Evolutionary conservation across 2,797 vertebrate species (phyloP), one percentile per base, ranked within the genome.

Genomic region (Clarias laeviceps): DNA sequence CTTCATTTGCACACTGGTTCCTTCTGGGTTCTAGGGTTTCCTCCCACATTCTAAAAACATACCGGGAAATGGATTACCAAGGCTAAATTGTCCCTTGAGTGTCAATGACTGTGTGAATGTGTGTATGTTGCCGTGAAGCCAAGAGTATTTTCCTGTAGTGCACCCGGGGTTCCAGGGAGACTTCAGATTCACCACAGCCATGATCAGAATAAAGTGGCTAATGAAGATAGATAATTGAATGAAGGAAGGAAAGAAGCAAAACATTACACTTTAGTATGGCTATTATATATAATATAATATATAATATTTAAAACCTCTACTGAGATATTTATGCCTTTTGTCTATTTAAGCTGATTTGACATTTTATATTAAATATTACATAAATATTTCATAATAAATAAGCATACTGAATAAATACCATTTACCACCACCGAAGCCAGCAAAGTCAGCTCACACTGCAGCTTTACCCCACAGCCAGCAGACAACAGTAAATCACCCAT

Each of bases 391-490:
- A 74, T 50, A 50, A 50, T 50, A 50, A 50, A 50, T 50, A 50
- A 50, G 11, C 45, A 50, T 50, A 50, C 45, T 11, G 45, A 45
- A 12, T 50, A 50, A 50, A 50, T 12, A 50, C 45, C 32, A 32
- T 86, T 68, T 59, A 40, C 22, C 70, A 57, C 24, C 24, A 57
- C 20, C 29, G 32, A 69, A 37, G 27, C 78, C 68, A 62, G 17
- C 59, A 54, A 61, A 54, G 27, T 57, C 22, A 57, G 69, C 65
- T 70, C 76, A 73, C 54, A 68, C 12, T 80, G 77, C 59, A 80
- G 14, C 79, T 88, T 84, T 83, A 70, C 76, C 76, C 74, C 77
- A 79, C 65, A 82, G 81, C 81, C 87, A 85, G 82, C 70, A 82
- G 73, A 69, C 87, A 85, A 65, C 66, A 20, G 84, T 79, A 83